Evolutionary conservation across 2,888 invertebrate genomes (phyloP).

Genomic region (Ferdinandea cuprea): DNA sequence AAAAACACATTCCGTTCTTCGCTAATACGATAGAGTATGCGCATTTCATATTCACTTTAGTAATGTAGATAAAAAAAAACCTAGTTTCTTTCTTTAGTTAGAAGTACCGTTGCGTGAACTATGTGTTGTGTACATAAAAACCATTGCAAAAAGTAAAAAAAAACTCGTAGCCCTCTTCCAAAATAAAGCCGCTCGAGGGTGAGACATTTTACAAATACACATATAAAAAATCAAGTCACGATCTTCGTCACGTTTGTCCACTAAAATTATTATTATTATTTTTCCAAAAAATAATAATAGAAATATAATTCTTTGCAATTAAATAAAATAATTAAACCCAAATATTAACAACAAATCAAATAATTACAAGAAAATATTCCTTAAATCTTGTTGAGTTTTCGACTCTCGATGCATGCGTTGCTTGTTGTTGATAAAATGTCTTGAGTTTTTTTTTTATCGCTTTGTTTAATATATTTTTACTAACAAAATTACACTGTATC

Average conservation of each 20-base stretch:
- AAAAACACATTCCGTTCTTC: slow-evolving; percentile 50
- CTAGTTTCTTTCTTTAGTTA: slow-evolving; percentile 42
- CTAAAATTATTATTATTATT: slow-evolving; percentile 33
- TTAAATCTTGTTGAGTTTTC: slow-evolving; percentile 42
- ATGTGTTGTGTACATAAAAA: slow-evolving; percentile 26
- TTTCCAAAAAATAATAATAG: neutral
- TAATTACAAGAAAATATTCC: neutral
- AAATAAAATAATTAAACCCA: slow-evolving; percentile 15
- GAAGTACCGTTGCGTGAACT: slow-evolving; percentile 32
- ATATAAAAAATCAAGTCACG: no score
- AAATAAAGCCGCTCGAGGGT: slow-evolving; percentile 29
- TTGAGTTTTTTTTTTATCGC: neutral
- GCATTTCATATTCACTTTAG: slow-evolving; percentile 39
- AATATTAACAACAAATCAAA: neutral
- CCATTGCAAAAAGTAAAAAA: neutral
- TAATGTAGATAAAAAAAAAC: slow-evolving; percentile 24
- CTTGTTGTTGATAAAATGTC: slow-evolving; percentile 37
- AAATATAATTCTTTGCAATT: slow-evolving; percentile 2
- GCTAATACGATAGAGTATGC: slow-evolving; percentile 50
- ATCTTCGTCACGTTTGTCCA: slow-evolving; percentile 39
- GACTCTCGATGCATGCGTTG: slow-evolving; percentile 59
- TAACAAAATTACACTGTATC: slow-evolving; percentile 2
- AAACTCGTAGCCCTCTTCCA: slow-evolving; percentile 3
- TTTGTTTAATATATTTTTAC: neutral
- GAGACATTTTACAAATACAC: slow-evolving; percentile 28